Conservation (phyloP, 2,113 vertebrate species). For the Larimichthys crocea region DNA sequence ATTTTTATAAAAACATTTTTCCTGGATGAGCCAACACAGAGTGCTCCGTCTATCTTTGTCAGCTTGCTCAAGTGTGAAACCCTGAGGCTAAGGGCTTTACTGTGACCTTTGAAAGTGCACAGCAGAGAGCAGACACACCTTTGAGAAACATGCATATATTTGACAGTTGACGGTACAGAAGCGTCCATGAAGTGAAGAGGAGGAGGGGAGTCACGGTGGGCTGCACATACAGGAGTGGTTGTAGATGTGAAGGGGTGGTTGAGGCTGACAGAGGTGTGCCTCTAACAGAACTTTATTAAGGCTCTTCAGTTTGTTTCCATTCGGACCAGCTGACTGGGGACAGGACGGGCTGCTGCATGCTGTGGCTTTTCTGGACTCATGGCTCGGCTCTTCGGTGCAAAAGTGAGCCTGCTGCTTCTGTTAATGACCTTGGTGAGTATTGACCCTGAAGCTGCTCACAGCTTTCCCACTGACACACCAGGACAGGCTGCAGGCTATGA, state of each 20-base stretch:
- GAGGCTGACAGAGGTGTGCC: conserved; percentile 19
- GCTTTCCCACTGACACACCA: neutral
- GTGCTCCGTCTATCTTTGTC: neutral
- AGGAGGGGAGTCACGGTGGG: neutral
- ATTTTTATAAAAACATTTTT: too few species aligned
- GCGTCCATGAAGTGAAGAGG: neutral
- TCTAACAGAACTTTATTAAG: conserved; percentile 2
- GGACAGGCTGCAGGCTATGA: neutral
- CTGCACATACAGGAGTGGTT: neutral
- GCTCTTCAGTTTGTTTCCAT: neutral
- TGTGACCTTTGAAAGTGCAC: neutral
- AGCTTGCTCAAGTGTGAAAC: conserved; percentile 1
- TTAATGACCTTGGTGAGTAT: conserved; percentile 67
- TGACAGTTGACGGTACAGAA: conserved; percentile 7
- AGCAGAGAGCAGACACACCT: conserved; percentile 38
- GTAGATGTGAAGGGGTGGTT: neutral
- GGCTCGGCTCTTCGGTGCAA: conserved; percentile 19
- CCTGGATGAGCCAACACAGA: neutral
- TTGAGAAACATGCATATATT: conserved; percentile 42
- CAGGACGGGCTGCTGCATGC: neutral
- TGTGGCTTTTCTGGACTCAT: conserved; percentile 14
- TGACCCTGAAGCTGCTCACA: neutral
- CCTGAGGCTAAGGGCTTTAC: neutral
- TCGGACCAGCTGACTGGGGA: neutral
- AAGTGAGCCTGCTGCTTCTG: conserved; percentile 53